These are phyloP conservation scores for Drosophila borealis DNA, from an alignment of 2,888 invertebrate genomes.

Conservation along the genomic window DNA sequence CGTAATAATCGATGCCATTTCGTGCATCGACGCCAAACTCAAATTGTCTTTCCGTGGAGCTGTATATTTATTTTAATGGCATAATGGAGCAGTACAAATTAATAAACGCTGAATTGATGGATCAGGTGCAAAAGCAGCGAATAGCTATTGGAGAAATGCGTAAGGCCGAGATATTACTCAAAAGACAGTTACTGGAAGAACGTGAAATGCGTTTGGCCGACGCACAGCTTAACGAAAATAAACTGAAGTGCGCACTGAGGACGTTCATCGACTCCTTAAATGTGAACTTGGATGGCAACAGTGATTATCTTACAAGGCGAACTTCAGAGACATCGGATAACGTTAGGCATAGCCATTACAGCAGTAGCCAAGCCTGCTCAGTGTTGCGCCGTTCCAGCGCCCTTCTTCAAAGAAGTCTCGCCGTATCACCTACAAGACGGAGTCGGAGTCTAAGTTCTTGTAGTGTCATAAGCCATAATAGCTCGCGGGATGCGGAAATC, in stretches of 20 bases:
- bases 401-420: conserved; percentile 6
- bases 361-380: conserved; percentile 3
- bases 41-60: conserved; percentile 6
- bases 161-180: conserved; percentile 15
- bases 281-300: conserved; percentile 13
- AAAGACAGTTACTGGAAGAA: conserved; percentile 40
- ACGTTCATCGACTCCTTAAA: conserved; percentile 19
- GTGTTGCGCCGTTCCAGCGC: conserved; percentile 37
- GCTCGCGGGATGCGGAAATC: not conserved
- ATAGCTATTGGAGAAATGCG: conserved; percentile 19
- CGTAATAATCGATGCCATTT: conserved; percentile 15
- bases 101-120: conserved; percentile 27
- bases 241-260: conserved; percentile 38
- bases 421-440: conserved; percentile 17
- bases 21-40: conserved; percentile 45
- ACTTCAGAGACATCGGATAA: conserved; percentile 5
- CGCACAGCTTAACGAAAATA: conserved; percentile 25
- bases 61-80: not conserved
- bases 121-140: conserved; percentile 44
- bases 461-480: conserved; percentile 7
- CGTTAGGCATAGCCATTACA: not conserved
- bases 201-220: conserved; percentile 30
- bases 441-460: not conserved
- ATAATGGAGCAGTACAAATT: conserved; percentile 51
- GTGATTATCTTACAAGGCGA: not conserved